These are phyloP conservation scores for Nesogale talazaci DNA, from an alignment of 2,113 vertebrate genomes.

Conservation along the genomic window DNA sequence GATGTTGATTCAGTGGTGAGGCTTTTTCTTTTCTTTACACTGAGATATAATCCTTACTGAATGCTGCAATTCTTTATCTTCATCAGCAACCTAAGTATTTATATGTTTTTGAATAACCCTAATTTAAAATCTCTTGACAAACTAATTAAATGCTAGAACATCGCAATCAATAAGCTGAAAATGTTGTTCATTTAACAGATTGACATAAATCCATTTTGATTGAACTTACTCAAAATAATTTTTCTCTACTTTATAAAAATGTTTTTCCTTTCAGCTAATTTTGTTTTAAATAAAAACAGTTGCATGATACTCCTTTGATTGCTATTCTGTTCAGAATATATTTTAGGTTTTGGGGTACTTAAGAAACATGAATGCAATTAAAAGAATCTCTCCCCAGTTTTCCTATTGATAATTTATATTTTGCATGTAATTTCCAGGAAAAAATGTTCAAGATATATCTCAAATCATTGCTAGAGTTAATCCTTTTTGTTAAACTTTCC, in stretches of 20 bases:
- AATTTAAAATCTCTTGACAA: too few relatives aligned
- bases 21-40: too few relatives aligned
- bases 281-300: background rate
- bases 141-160: background rate
- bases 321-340: background rate
- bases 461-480: background rate
- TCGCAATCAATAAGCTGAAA: background rate
- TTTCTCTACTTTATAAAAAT: background rate
- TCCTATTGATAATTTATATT: background rate
- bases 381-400: background rate
- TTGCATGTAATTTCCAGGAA: background rate
- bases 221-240: constrained; percentile 6
- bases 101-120: too few relatives aligned
- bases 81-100: too few relatives aligned
- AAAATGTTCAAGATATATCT: background rate
- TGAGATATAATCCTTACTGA: too few relatives aligned
- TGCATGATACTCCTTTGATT: background rate
- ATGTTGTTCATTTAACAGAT: background rate
- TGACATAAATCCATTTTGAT: background rate
- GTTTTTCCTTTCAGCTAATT: background rate
- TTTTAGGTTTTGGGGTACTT: background rate
- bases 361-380: background rate
- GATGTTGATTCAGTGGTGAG: too few relatives aligned
- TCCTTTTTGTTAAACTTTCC: background rate
- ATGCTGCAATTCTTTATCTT: too few relatives aligned